Evolutionary conservation across 2,113 vertebrate species (phyloP).

Genomic region (Puma concolor): DNA sequence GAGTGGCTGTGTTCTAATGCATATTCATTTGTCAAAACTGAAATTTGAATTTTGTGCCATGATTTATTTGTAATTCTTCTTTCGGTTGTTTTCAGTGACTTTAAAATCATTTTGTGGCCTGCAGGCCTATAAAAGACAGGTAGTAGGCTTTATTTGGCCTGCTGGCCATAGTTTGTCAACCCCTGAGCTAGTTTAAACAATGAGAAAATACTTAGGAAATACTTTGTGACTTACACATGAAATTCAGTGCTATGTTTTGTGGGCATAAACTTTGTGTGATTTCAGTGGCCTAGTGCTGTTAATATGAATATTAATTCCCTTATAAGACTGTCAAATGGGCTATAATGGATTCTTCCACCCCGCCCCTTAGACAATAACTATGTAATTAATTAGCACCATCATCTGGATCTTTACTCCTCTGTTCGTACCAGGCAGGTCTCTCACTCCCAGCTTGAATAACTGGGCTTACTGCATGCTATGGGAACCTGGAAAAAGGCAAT

Average conservation of each 20-base stretch:
- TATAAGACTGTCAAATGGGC: background rate
- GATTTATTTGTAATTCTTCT: background rate
- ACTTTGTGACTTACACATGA: background rate
- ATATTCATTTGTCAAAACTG: background rate
- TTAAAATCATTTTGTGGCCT: background rate
- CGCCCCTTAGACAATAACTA: background rate
- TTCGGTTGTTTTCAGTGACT: background rate
- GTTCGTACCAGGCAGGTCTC: background rate
- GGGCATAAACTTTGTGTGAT: background rate
- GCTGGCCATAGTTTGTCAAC: background rate
- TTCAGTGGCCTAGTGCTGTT: background rate
- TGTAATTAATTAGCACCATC: background rate
- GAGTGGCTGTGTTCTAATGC: background rate
- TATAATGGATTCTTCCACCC: background rate
- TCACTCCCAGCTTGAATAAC: slow-evolving; percentile 50
- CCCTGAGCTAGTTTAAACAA: background rate
- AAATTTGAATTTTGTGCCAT: background rate
- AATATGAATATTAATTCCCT: background rate
- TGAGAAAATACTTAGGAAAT: background rate
- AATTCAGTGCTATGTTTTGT: background rate
- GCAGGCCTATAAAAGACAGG: background rate
- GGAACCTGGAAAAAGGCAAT: slow-evolving; percentile 64
- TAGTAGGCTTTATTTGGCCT: background rate
- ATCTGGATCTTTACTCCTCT: background rate
- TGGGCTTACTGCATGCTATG: slow-evolving; percentile 20